A percentile compares a stretch with the other conserved stretches of the same genome.
Conservation (phyloP, 2,113 vertebrate genomes). For the Lathamus discolor region DNA sequence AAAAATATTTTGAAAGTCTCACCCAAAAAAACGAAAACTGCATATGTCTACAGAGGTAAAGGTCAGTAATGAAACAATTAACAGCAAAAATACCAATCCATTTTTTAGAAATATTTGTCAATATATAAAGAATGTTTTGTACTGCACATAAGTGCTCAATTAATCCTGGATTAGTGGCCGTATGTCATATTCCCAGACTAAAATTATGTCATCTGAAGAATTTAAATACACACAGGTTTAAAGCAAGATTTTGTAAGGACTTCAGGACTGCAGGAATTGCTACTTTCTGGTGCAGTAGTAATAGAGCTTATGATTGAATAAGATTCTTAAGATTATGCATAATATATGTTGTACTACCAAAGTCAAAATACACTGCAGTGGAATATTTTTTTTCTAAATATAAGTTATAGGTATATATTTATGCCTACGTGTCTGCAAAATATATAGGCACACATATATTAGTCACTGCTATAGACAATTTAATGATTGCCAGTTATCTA, state of each 20-base stretch:
- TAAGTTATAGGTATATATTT: background rate
- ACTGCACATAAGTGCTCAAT: constrained; percentile 84
- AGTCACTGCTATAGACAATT: background rate
- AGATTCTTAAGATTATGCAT: background rate
- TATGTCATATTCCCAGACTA: constrained; percentile 82
- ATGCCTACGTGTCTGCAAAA: background rate
- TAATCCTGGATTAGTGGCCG: constrained; percentile 80
- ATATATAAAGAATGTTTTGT: constrained; percentile 87
- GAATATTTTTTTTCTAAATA: background rate
- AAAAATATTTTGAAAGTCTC: constrained; percentile 88
- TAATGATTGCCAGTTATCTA: background rate
- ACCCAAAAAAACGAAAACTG: constrained; percentile 86
- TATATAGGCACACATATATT: background rate
- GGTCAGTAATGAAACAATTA: constrained; percentile 86
- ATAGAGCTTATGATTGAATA: background rate
- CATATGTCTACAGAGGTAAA: constrained; percentile 87
- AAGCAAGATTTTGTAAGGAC: constrained; percentile 58
- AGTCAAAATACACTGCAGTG: background rate
- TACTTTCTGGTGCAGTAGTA: background rate
- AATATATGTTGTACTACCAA: background rate
- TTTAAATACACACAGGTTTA: constrained; percentile 71
- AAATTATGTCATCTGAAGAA: constrained; percentile 77
- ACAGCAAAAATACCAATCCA: constrained; percentile 86
- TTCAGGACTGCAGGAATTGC: constrained; percentile 52
- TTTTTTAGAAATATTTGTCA: constrained; percentile 87